Base-by-base conservation (phyloP, 2,797 vertebrate species). In the Enteromius thamalakanensis region DNA sequence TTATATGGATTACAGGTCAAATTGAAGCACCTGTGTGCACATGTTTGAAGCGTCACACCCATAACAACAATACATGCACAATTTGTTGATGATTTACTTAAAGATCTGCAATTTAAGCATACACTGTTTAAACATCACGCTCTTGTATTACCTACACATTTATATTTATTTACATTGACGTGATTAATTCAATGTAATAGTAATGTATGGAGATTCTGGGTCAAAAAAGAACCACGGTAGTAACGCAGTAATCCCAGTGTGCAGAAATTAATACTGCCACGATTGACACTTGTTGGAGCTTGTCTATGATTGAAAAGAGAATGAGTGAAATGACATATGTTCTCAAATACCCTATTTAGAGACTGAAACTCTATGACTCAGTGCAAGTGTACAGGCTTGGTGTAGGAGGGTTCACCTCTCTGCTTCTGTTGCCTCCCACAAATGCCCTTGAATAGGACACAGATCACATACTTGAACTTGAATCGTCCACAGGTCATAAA, bases 361-460 rank as follows among this genome's bases (percentile, higher is more conserved):
- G 53, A 75, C 34, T 51, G 17, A 51, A 79, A 37, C 14, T 55
- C 29, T 26, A 49, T 72, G 49, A 4, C 71, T 79, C 71, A 47
- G 45, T 55, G 82, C 32, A 49, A 79, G 37, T 75, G 78, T 77
- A 34, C 64, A 79, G 79, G 72, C n/a, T 19, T 76, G 32, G 34
- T 67, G 47, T 81, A 84, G 86, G 81, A 70, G 65, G 67, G 26
- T 76, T 47, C 40, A 70, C 51, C 67, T 67, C 58, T 45, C 80
- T 81, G 62, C 60, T 53, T 69, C 42, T 84, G 68, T 69, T 70
- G 68, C 84, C 85, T 84, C 85, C 88, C 85, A 84, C 83, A 80
- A 64, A 75, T 85, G 85, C 86, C 88, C 88, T 89, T 89, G 85
- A 88, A 81, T 80, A 21, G 32, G 58, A 45, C 40, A 37, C 11